A percentile compares a stretch with the other conserved stretches of the same genome.
Evolutionary conservation across 1,140 invertebrate species (phyloP).

Genomic region (Drosophila dunni): DNA sequence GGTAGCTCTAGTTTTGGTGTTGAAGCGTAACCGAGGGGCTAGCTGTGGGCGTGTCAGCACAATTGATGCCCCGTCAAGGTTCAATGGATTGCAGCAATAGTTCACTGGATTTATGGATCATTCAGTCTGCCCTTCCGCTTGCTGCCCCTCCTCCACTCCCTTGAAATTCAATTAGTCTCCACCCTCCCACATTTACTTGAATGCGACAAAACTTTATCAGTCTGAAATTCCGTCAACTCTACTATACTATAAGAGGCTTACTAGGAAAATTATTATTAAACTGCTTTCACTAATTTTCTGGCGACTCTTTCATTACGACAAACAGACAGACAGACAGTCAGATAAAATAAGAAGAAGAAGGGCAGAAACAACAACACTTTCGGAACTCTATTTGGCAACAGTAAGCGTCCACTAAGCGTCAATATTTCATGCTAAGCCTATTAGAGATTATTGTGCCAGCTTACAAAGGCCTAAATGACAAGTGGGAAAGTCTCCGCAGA

Average conservation of each 20-base stretch:
- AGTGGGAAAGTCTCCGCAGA: conserved; percentile 46
- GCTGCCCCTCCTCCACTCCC: neutral
- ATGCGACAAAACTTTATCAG: conserved; percentile 51
- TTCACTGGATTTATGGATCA: conserved; percentile 38
- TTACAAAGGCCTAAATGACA: conserved; percentile 72
- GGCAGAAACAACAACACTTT: conserved; percentile 53
- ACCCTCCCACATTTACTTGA: conserved; percentile 33
- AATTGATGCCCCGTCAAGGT: conserved; percentile 58
- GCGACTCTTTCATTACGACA: conserved; percentile 42
- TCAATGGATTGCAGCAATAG: conserved; percentile 56
- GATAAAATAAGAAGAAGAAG: neutral
- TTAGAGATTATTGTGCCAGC: conserved; percentile 81
- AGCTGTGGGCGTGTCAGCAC: conserved; percentile 55
- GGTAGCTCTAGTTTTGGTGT: conserved; percentile 47
- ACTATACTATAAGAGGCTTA: conserved; percentile 41
- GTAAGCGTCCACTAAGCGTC: conserved; percentile 78
- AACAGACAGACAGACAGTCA: neutral
- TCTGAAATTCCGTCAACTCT: conserved; percentile 16
- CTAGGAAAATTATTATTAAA: conserved; percentile 66
- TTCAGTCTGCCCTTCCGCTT: conserved; percentile 2
- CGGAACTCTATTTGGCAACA: conserved; percentile 72
- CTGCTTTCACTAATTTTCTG: conserved; percentile 77
- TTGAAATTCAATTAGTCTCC: conserved; percentile 69
- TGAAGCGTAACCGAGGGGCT: conserved; percentile 27
- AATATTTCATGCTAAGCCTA: conserved; percentile 82